Conservation (phyloP, 1,140 invertebrate genomes). For the Andrena cerasifolii region DNA sequence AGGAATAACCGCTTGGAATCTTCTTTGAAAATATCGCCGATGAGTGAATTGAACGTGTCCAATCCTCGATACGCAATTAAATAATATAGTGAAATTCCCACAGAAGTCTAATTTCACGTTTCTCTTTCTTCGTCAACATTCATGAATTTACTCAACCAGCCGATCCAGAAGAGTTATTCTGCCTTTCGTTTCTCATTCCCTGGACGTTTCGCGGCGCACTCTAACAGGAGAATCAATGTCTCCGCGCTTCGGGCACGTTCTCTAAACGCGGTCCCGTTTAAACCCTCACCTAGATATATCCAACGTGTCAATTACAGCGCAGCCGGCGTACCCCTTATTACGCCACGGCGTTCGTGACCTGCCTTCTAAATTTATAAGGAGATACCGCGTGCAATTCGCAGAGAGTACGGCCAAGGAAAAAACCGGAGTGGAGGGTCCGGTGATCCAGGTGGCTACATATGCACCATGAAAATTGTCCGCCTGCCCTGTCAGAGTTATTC, state of each 20-base stretch:
- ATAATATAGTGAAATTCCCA: background rate
- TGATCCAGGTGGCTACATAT: background rate
- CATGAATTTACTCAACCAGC: background rate
- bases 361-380: constrained; percentile 31
- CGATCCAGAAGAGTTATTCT: background rate
- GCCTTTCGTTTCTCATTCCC: constrained; percentile 1
- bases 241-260: constrained; percentile 47
- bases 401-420: background rate
- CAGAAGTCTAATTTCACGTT: background rate
- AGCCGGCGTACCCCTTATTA: constrained; percentile 29
- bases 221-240: constrained; percentile 54
- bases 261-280: constrained; percentile 40
- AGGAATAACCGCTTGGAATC: no score
- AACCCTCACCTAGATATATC: constrained; percentile 37
- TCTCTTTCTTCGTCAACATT: background rate
- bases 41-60: no score
- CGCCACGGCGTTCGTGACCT: constrained; percentile 30
- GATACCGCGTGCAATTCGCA: constrained; percentile 5
- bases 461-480: background rate
- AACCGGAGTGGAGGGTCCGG: background rate
- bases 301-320: constrained; percentile 22
- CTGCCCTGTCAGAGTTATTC: background rate
- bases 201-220: constrained; percentile 27
- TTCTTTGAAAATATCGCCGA: no score
- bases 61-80: no score